Evolutionary conservation across 2,888 invertebrate genomes (phyloP).

Genomic region (Platycnemis pennipes): DNA sequence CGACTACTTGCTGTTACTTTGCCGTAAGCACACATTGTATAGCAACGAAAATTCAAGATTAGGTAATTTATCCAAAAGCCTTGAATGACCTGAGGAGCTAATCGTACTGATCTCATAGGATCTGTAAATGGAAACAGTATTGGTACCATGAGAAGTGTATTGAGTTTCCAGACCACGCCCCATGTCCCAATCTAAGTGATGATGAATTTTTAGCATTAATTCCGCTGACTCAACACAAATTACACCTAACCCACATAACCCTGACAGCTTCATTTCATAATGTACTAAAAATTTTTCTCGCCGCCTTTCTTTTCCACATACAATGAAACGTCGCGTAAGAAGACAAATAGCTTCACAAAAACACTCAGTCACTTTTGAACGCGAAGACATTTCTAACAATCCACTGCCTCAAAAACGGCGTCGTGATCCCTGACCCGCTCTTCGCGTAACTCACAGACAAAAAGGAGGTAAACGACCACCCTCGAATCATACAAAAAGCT

Average conservation of each 20-base stretch:
- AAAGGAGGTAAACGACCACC: neutral
- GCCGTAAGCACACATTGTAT: too few relatives aligned
- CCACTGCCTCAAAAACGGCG: neutral
- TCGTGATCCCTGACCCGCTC: neutral
- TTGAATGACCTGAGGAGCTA: too few relatives aligned
- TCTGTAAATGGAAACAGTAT: too few relatives aligned
- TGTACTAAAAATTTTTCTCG: neutral
- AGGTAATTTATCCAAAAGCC: too few relatives aligned
- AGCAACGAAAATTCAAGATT: too few relatives aligned
- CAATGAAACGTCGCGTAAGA: neutral
- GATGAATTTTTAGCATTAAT: too few relatives aligned
- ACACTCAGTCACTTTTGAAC: neutral
- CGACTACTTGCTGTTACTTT: too few relatives aligned
- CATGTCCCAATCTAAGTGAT: too few relatives aligned
- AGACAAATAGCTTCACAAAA: neutral
- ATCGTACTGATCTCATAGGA: too few relatives aligned
- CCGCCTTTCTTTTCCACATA: neutral
- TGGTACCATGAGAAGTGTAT: too few relatives aligned
- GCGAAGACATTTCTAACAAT: neutral
- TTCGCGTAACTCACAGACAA: neutral
- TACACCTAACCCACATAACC: neutral
- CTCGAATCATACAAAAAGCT: neutral
- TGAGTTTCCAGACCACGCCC: too few relatives aligned
- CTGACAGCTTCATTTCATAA: neutral
- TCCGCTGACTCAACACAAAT: too few relatives aligned